Conservation (phyloP, 2,113 vertebrate genomes). For the Leucosticte australis region DNA sequence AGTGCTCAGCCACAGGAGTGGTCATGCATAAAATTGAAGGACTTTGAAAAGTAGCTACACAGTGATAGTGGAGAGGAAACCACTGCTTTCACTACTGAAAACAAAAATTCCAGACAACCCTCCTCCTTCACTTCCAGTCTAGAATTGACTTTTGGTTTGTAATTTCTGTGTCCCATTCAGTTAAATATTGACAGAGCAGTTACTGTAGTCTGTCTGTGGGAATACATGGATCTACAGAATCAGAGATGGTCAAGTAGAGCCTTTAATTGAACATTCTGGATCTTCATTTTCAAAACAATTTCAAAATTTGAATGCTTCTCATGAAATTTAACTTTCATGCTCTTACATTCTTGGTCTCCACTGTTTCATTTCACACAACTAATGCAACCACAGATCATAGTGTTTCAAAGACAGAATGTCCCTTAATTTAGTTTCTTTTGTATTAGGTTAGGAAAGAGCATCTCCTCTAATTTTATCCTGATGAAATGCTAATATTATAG, state of each 20-base stretch:
- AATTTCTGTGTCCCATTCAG: background rate
- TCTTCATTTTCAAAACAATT: background rate
- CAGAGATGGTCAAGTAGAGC: background rate
- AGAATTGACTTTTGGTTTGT: background rate
- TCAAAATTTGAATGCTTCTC: background rate
- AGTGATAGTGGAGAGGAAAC: background rate
- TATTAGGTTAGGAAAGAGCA: background rate
- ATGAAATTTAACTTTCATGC: too few species aligned
- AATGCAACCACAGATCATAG: background rate
- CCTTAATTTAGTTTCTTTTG: background rate
- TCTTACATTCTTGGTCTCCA: background rate
- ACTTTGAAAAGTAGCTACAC: background rate
- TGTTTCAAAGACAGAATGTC: accelerated
- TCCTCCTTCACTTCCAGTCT: background rate
- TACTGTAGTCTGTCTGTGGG: background rate
- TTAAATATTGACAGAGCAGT: background rate
- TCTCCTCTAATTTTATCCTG: background rate
- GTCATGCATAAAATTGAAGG: background rate
- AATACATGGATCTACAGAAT: background rate
- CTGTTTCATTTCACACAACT: background rate
- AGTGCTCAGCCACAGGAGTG: background rate
- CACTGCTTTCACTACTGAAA: background rate
- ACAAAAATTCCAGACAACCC: background rate
- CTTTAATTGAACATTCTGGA: background rate
- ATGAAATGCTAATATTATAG: background rate